Base-by-base conservation (phyloP, 92 coral and sea anemone species). In the Zoanthus solanderi region DNA sequence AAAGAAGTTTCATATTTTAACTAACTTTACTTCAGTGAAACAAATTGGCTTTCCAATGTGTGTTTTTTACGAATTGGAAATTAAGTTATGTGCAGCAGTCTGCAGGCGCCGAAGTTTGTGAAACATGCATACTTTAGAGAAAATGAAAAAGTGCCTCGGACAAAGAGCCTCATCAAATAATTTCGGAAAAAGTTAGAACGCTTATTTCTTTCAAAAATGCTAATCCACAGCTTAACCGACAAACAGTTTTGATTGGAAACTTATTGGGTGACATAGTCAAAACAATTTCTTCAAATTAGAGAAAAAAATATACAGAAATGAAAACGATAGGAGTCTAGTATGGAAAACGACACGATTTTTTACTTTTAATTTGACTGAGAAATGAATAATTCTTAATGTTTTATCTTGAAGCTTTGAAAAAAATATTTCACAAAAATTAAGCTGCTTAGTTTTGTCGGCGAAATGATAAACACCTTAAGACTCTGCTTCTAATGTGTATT, bases 81-180 rank as follows among this genome's bases (percentile, higher is more conserved):
- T 37, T 37, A 37, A 37, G 42, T 37, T 37, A 37, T 37, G 42
- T 2, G 42, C 42, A 37, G 42, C 42, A 37, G 42, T 37, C 42
- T 37, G 42, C 42, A 37, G 42, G 42, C 42, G 42, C 2, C 2
- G 8, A 23, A 30, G 23, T 9, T 30, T 10, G 5, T 34, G 6
- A 0, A 7, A 31, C 34, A 80, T n/a, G 14, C 23, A 45, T 18
- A 60, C 56, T 63, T 46, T 6, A 16, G 31, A 0, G 15, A 60
- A 79, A 34, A 57, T 34, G 45, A 58, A 37, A 60, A 44, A 8
- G 31, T 57, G 3, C 54, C 45, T 80, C 28, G 37, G 60, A 80
- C 84, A 80, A 80, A 80, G 84, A 45, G 18, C 84, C 28, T 80
- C 12, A 28, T 79, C 73, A 79, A 61, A 79, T 61, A 61, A 9